phyloP scores from a whole-genome alignment of 2,113 vertebrate genomes.

The Spea bombifrons region DNA sequence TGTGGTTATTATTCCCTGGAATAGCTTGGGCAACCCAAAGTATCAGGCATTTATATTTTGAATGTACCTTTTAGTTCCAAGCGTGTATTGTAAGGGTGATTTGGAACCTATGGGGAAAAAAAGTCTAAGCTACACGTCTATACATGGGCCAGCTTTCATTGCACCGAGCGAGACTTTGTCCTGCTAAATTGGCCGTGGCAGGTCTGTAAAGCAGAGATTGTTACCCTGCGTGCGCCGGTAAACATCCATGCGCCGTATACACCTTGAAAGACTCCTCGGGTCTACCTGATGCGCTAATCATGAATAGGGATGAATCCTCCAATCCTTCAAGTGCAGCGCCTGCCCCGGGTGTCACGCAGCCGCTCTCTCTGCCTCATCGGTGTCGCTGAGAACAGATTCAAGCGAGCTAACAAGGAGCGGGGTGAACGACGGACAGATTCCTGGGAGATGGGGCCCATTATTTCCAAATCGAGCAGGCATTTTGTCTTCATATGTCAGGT shows the following conservation, averaged over 20 bases:
- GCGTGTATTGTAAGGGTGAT: too few species aligned
- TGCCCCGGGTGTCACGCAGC: conserved; percentile 24
- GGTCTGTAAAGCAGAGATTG: conserved; percentile 1
- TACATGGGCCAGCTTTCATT: neutral
- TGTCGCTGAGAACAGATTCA: conserved; percentile 50
- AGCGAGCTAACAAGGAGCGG: conserved; percentile 53
- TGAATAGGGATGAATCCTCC: neutral
- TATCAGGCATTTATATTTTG: too few species aligned
- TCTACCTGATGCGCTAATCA: conserved; percentile 2
- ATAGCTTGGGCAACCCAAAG: too few species aligned
- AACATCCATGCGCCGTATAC: neutral
- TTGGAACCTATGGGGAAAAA: too few species aligned
- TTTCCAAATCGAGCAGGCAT: conserved; percentile 61
- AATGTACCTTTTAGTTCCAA: too few species aligned
- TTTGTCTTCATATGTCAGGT: conserved; percentile 57
- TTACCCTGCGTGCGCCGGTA: neutral
- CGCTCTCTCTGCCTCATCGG: neutral
- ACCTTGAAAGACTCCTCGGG: neutral
- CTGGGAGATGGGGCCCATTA: conserved; percentile 51
- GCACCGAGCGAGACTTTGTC: neutral
- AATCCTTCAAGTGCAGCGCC: neutral
- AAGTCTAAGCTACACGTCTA: neutral
- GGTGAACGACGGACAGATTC: conserved; percentile 46
- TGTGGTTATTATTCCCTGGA: too few species aligned
- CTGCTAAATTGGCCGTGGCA: conserved; percentile 29